A percentile compares a stretch with the other conserved stretches of the same genome.
Evolutionary conservation across 2,888 invertebrate species (phyloP).

Genomic region (Eucera pruinosa): DNA sequence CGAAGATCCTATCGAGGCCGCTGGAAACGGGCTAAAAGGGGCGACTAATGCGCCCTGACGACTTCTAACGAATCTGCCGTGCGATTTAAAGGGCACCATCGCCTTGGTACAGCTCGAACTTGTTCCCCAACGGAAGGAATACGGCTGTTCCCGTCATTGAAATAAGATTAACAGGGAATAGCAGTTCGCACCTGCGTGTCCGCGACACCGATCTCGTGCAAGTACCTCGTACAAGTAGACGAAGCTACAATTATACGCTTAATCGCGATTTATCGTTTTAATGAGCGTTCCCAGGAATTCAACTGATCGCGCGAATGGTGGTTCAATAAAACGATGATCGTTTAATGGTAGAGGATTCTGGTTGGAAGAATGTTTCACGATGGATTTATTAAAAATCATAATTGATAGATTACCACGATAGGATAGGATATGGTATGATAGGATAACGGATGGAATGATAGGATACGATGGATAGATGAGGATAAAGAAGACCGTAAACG

Average conservation of each 20-base stretch:
- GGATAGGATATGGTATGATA: no score
- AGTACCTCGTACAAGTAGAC: background rate
- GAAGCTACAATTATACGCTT: conserved; percentile 41
- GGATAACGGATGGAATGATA: no score
- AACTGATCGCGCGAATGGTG: no score
- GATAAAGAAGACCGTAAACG: no score
- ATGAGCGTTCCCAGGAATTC: conserved; percentile 32
- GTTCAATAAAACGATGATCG: no score
- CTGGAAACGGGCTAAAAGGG: conserved; percentile 70
- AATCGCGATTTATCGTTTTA: conserved; percentile 47
- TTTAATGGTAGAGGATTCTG: no score
- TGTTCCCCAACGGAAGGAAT: background rate
- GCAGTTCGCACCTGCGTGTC: conserved; percentile 53
- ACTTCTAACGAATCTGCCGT: conserved; percentile 73
- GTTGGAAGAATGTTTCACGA: no score
- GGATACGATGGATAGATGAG: no score
- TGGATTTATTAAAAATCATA: conserved; percentile 10
- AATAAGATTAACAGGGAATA: conserved; percentile 48
- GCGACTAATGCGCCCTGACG: conserved; percentile 68
- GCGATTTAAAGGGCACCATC: conserved; percentile 60
- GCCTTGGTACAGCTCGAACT: conserved; percentile 3
- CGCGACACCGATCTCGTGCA: background rate
- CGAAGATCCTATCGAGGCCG: conserved; percentile 76
- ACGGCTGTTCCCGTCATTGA: conserved; percentile 16
- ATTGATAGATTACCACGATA: no score